Evolutionary conservation across 1,140 invertebrate genomes (phyloP).

Genomic region (Lasaia peninsularis): DNA sequence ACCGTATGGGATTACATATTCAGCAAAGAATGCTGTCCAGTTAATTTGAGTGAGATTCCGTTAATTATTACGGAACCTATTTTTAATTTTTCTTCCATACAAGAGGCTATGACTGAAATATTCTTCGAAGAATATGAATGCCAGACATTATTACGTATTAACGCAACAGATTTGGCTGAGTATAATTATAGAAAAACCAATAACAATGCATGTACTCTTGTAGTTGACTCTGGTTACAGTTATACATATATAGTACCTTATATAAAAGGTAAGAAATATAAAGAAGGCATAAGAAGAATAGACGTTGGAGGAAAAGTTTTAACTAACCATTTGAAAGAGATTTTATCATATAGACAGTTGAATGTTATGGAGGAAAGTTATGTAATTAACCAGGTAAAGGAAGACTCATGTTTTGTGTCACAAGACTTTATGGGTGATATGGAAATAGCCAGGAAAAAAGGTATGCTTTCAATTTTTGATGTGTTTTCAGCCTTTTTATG

Average conservation of each 20-base stretch:
- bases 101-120: constrained; percentile 96
- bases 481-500: too few species aligned
- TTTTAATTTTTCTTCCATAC: constrained; percentile 95
- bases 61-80: constrained; percentile 96
- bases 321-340: constrained; percentile 98
- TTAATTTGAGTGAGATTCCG: constrained; percentile 86
- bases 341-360: constrained; percentile 97
- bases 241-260: constrained; percentile 97
- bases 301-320: constrained; percentile 98
- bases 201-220: constrained; percentile 85
- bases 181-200: constrained; percentile 80
- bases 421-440: constrained; percentile 92
- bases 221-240: constrained; percentile 96
- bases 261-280: constrained; percentile 91
- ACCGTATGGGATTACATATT: constrained; percentile 98
- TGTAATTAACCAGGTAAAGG: constrained; percentile 99
- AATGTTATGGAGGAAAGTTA: constrained; percentile 99
- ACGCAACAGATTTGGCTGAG: constrained; percentile 84
- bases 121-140: constrained; percentile 99
- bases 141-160: constrained; percentile 88
- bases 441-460: constrained; percentile 83
- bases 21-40: constrained; percentile 90
- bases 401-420: constrained; percentile 97
- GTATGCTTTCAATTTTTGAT: constrained; percentile 26
- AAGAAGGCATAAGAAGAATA: constrained; percentile 88